Base-by-base conservation (phyloP, 2,888 invertebrate genomes). In the Pandemis heparana region DNA sequence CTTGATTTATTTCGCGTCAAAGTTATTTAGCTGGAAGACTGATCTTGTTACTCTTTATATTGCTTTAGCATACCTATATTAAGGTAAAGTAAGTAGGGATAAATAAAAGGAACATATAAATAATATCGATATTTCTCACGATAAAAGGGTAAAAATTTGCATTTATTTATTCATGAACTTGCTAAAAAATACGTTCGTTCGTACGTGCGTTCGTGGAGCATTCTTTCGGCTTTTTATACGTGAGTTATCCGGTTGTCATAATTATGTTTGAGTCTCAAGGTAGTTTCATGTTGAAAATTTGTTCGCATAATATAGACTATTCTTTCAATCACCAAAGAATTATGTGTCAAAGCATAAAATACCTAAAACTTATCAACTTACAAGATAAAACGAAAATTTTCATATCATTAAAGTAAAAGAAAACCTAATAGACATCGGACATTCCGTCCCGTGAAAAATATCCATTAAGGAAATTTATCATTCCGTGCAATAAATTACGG, bases 391-490 rank as follows among this genome's bases (percentile, higher is more conserved):
- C 43, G 32, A 14, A 7, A n/a, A 32, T 10, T 65, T 51, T n/a
- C 51, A 38, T 38, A 8, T 16, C 14, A 64, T 41, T 18, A 60
- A 61, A 48, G 66, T 14, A 74, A 64, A 65, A 65, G 51, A 65
- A 66, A 69, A 64, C 61, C 43, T 46, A 53, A 68, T 53, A 72
- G 69, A 74, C 69, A 60, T 60, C 41, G 69, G 65, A 65, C 60
- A 74, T 59, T 64, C 60, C 69, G 61, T 64, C 69, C 69, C 89
- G 85, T 89, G 90, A 88, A 89, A 88, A 89, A 87, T 88, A 89
- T 88, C 90, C 89, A 90, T 90, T 90, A 90, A 84, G 85, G 84
- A 86, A 89, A 90, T 87, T 92, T 91, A 90, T 92, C 89, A 90
- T 88, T 85, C 83, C 83, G 83, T 83, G 85, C 88, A 82, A 92